Percentiles rank a stretch among this genome's conserved stretches.
These are phyloP conservation scores for Parnassius apollo DNA, from an alignment of 2,888 invertebrate species.

Conservation along the genomic window DNA sequence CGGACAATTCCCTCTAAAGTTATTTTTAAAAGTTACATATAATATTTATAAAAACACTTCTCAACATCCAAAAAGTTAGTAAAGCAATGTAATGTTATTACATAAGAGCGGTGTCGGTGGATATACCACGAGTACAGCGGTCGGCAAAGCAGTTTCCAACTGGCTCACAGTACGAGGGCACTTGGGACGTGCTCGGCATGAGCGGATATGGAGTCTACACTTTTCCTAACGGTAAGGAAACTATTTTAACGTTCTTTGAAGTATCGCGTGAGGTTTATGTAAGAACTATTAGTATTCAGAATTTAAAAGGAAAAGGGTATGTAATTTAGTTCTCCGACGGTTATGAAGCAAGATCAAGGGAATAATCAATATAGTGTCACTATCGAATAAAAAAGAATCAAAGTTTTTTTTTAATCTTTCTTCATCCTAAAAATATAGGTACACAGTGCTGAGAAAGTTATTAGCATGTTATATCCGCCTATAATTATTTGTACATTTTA, in stretches of 20 bases:
- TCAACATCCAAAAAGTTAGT: background rate
- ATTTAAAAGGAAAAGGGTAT: background rate
- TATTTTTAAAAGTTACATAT: no score
- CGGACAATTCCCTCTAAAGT: no score
- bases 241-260: constrained; percentile 13
- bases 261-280: background rate
- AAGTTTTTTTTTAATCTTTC: no score
- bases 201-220: constrained; percentile 81
- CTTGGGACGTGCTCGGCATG: constrained; percentile 82
- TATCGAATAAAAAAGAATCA: no score
- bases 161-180: constrained; percentile 81
- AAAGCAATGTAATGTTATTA: constrained; percentile 18
- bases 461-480: no score
- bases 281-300: background rate
- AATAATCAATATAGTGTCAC: no score
- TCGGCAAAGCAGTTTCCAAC: constrained; percentile 69
- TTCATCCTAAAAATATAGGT: no score
- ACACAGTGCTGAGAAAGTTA: no score
- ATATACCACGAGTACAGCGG: constrained; percentile 57
- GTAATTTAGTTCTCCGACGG: background rate
- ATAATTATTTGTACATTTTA: no score
- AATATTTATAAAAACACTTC: no score
- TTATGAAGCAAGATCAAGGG: no score
- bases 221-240: constrained; percentile 78
- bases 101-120: constrained; percentile 48